These are phyloP conservation scores for Agapostemon virescens DNA, from an alignment of 2,888 invertebrate species.

Conservation along the genomic window DNA sequence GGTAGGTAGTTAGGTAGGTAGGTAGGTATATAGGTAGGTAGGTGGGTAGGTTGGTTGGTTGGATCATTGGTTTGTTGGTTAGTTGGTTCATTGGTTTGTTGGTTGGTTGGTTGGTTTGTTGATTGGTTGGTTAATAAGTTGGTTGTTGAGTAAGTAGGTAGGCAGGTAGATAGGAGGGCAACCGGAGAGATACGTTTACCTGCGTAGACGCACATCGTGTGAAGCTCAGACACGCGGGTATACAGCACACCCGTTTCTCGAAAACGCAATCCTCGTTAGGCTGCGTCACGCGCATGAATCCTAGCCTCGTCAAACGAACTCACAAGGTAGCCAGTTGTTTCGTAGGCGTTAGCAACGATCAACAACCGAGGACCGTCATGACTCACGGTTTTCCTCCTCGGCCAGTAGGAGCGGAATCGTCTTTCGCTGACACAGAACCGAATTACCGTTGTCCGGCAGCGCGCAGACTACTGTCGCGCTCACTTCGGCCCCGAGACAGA, in stretches of 20 bases:
- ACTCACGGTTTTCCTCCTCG: slow-evolving; percentile 45
- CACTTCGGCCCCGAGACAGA: slow-evolving; percentile 20
- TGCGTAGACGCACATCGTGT: slow-evolving; percentile 49
- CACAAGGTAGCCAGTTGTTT: background rate
- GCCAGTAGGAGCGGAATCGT: slow-evolving; percentile 35
- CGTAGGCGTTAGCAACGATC: background rate
- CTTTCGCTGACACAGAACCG: slow-evolving; percentile 56
- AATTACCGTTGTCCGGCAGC: slow-evolving; percentile 39
- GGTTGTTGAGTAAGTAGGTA: slow-evolving; percentile 67
- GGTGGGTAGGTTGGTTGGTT: too few relatives aligned
- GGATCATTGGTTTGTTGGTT: too few relatives aligned
- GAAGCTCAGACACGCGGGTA: background rate
- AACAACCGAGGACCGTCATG: slow-evolving; percentile 35
- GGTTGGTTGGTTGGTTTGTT: slow-evolving; percentile 68
- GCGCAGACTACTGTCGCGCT: slow-evolving; percentile 5
- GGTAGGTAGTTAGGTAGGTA: slow-evolving; percentile 63
- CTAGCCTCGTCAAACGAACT: background rate
- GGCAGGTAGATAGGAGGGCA: slow-evolving; percentile 59
- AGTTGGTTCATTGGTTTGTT: too few relatives aligned
- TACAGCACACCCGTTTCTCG: background rate
- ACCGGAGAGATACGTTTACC: slow-evolving; percentile 57
- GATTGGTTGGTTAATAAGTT: slow-evolving; percentile 64
- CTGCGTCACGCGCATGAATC: slow-evolving; percentile 35
- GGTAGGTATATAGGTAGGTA: slow-evolving; percentile 55
- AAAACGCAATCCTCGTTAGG: background rate